Percentiles rank a stretch among this genome's conserved stretches.
Evolutionary conservation across 1,140 invertebrate species (phyloP).

Genomic region (Chymomyza costata): DNA sequence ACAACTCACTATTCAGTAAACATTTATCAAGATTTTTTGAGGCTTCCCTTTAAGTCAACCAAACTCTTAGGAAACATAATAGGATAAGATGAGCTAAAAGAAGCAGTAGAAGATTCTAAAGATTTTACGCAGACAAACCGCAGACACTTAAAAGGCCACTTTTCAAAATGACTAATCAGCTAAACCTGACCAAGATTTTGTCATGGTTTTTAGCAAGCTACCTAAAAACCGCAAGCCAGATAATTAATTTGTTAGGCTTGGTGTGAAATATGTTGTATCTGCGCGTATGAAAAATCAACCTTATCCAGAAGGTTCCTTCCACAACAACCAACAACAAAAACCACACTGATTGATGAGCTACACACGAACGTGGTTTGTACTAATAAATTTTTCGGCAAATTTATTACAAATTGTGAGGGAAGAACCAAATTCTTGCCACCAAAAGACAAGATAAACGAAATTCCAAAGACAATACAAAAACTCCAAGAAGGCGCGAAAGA

Average conservation of each 20-base stretch:
- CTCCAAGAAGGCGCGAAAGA: constrained; percentile 6
- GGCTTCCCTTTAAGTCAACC: too few relatives aligned
- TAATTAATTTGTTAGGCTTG: constrained; percentile 55
- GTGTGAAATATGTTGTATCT: constrained; percentile 56
- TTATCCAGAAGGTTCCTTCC: too few relatives aligned
- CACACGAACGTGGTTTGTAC: constrained; percentile 63
- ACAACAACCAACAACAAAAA: too few relatives aligned
- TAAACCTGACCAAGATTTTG: constrained; percentile 12
- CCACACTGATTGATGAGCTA: constrained; percentile 65
- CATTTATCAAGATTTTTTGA: too few relatives aligned
- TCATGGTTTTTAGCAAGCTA: constrained; percentile 19
- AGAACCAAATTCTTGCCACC: constrained; percentile 24
- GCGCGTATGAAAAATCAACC: too few relatives aligned
- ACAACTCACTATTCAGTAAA: too few relatives aligned
- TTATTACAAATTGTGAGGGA: constrained; percentile 42
- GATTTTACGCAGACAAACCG: too few relatives aligned
- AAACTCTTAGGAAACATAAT: too few relatives aligned
- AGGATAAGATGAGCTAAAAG: too few relatives aligned
- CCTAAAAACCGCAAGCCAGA: constrained; percentile 1
- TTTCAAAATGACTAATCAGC: constrained; percentile 1
- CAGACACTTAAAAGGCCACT: too few relatives aligned
- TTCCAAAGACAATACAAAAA: constrained; percentile 16
- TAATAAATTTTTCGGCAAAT: constrained; percentile 69
- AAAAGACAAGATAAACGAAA: constrained; percentile 38
- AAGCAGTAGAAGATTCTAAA: too few relatives aligned